phyloP scores from a whole-genome alignment of 2,797 vertebrate genomes.

The Petrocephalus schoutedeni region DNA sequence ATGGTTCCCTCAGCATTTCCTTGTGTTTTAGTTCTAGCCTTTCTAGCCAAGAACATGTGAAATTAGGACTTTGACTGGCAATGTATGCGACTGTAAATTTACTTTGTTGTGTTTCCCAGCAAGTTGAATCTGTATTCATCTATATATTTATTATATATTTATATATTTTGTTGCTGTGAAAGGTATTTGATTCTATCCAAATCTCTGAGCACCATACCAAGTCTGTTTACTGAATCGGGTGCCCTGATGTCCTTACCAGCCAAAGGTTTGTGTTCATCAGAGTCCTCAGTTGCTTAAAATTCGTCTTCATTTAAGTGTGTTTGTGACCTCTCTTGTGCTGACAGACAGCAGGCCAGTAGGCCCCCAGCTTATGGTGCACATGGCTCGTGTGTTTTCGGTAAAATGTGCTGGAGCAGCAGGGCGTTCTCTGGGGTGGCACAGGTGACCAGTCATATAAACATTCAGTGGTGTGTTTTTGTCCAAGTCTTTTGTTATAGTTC shows the following conservation, averaged over 20 bases:
- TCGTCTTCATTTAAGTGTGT: not conserved
- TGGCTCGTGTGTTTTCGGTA: not conserved
- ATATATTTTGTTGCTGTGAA: not conserved
- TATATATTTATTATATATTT: no score
- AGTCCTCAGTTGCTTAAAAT: not conserved
- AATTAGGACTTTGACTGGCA: not conserved
- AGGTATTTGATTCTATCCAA: not conserved
- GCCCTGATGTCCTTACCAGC: not conserved
- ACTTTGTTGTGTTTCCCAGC: not conserved
- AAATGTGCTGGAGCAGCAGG: not conserved
- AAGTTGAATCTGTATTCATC: not conserved
- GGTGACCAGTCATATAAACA: not conserved
- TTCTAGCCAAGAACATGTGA: not conserved
- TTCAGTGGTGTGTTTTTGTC: not conserved
- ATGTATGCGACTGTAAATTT: not conserved
- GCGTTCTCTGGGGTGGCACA: not conserved
- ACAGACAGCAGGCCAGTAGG: not conserved
- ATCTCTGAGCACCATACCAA: not conserved
- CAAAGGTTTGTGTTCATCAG: not conserved
- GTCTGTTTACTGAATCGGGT: not conserved
- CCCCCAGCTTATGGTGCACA: not conserved
- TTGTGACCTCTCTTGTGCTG: not conserved
- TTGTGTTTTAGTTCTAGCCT: not conserved
- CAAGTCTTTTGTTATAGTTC: not conserved
- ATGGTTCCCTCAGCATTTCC: no score